Percentiles rank a stretch among this genome's conserved stretches.
These are phyloP conservation scores for Cantharis flavilabris DNA, from an alignment of 2,888 invertebrate species.

Conservation along the genomic window DNA sequence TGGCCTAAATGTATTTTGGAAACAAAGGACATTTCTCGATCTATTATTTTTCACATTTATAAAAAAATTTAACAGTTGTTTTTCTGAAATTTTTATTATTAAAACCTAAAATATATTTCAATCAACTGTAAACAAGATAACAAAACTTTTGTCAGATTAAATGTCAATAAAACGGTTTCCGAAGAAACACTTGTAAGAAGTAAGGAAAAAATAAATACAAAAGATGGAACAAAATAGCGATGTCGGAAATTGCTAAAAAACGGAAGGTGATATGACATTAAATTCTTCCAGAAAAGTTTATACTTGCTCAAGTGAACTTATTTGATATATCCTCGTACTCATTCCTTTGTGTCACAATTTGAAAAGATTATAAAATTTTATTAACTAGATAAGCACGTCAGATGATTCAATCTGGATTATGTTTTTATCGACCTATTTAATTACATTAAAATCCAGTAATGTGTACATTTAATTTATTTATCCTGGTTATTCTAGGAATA, in stretches of 20 bases:
- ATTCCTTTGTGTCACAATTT: background rate
- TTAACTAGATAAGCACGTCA: background rate
- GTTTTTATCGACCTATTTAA: background rate
- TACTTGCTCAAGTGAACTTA: background rate
- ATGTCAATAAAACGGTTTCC: background rate
- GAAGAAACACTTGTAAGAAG: background rate
- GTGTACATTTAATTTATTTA: too few species aligned
- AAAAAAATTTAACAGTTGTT: background rate
- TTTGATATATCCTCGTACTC: background rate
- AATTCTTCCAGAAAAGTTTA: background rate
- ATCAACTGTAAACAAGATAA: background rate
- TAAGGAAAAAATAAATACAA: slow-evolving; percentile 3
- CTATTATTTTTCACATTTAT: background rate
- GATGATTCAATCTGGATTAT: background rate
- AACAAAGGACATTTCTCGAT: background rate
- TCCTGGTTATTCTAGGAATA: background rate
- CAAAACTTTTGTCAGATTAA: slow-evolving; percentile 3
- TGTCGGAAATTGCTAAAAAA: slow-evolving; percentile 7
- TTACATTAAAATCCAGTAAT: background rate
- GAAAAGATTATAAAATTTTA: background rate
- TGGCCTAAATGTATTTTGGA: background rate
- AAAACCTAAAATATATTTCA: background rate
- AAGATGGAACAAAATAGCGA: slow-evolving; percentile 2
- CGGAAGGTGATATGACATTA: slow-evolving; percentile 13
- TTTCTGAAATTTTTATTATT: background rate